phyloP scores from a whole-genome alignment of 2,113 vertebrate species.

The Empidonax alnorum region DNA sequence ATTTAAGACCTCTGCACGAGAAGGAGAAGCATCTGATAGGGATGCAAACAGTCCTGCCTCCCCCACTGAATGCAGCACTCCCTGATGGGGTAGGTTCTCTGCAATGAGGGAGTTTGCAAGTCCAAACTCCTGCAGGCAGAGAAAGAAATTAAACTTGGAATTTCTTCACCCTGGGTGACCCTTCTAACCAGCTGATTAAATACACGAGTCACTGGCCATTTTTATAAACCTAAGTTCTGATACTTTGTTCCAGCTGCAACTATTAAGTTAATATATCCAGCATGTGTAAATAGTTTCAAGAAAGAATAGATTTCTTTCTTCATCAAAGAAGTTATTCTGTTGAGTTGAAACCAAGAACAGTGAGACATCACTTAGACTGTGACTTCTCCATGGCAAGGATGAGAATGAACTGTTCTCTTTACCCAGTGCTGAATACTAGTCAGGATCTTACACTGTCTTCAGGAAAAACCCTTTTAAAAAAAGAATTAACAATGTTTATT shows the following conservation, averaged over 20 bases:
- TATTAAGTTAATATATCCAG: not conserved
- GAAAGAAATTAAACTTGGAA: not conserved
- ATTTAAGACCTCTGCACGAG: not conserved
- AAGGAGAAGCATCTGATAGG: not conserved
- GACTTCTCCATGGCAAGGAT: not conserved
- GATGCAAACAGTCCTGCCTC: not conserved
- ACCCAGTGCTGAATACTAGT: not conserved
- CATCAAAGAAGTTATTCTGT: not conserved
- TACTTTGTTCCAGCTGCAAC: not conserved
- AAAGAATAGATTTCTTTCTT: not conserved
- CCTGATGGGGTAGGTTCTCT: not conserved
- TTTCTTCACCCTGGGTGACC: not conserved
- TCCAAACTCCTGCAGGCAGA: not conserved
- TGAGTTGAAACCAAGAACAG: not conserved
- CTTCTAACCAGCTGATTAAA: not conserved
- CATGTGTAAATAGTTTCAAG: not conserved
- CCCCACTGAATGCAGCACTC: not conserved
- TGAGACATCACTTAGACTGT: not conserved
- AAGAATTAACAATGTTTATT: not conserved
- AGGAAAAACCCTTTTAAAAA: not conserved
- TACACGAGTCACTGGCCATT: not conserved
- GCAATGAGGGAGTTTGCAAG: accelerated
- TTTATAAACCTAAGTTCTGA: not conserved
- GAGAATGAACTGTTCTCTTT: not conserved
- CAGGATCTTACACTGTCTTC: not conserved